Evolutionary conservation across 2,113 vertebrate species (phyloP).

Genomic region (Saimiri boliviensis): DNA sequence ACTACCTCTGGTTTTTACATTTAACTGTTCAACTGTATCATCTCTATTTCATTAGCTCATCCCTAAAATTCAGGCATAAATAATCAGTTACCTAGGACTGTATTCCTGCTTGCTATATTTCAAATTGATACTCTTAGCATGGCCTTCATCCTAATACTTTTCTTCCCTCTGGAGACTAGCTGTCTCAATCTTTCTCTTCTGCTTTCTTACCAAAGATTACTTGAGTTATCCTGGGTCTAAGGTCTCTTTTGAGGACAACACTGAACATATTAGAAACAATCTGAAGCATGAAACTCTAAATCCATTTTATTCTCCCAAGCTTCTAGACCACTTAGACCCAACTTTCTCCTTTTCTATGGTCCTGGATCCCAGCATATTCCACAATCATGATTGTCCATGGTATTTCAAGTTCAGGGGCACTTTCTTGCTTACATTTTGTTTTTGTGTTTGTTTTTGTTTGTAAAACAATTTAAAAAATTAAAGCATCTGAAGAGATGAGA

Average conservation of each 20-base stretch:
- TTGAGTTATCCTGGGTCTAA: background rate
- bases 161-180: background rate
- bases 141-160: background rate
- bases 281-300: background rate
- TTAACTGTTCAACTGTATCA: fast-evolving
- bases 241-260: background rate
- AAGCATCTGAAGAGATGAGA: background rate
- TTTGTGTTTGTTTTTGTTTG: background rate
- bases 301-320: background rate
- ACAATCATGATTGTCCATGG: background rate
- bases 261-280: background rate
- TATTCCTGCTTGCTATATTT: background rate
- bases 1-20: too few relatives aligned
- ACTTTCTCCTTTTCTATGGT: background rate
- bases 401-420: background rate
- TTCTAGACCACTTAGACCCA: background rate
- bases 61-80: background rate
- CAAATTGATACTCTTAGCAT: background rate
- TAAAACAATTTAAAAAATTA: background rate
- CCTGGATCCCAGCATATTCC: background rate
- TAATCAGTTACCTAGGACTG: background rate
- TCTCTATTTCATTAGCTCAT: background rate
- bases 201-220: background rate
- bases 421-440: background rate
- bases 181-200: background rate